Evolutionary conservation across 23 tunicate species (phyloP), one percentile per base, ranked within the genome.

Genomic region (Ascidia mentula): DNA sequence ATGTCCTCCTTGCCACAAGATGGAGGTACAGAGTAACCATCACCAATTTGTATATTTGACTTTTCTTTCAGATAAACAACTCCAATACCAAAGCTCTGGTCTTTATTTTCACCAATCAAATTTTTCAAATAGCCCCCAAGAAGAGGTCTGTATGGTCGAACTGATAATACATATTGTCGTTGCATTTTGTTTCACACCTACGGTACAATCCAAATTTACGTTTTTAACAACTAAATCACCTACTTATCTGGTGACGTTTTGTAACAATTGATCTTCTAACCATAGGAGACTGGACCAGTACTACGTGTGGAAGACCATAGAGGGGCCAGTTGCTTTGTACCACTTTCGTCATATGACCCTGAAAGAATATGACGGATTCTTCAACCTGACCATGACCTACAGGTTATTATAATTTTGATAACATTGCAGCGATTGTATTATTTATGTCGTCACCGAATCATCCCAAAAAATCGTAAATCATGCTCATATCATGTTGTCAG

Each of bases 311-410:
- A 31, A 42, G 46, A 80, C 78, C 69, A 69, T 9, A 24, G 84
- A 80, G 38, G 84, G 69, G 18, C 75, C 84, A 1, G 37, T 30
- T 20, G 76, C 75, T 34, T 6, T 45, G 0, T 76, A 34, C 7
- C 35, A 31, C 30, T 2, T 65, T 15, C 32, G 76, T 69, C 5
- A 38, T 1, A 37, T 80, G 75, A 32, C 22, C n/a, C 26, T 65
- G 26, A 37, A 69, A 8, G 75, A 69, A 35, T 80, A 2, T 34
- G 75, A 80, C 78, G 65, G 35, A 4, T 80, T 70, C 8, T 80
- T 70, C 78, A 80, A 80, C 84, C 45, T 80, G 1, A 80, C 84
- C 53, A 80, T 80, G 84, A 22, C 84, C 53, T 80, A 61, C 84
- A 80, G 84, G 84, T 80, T 36, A 45, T 78, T n/a, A n/a, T n/a